phyloP scores from a whole-genome alignment of 2,888 invertebrate species.

The Stenodema calcarata region DNA sequence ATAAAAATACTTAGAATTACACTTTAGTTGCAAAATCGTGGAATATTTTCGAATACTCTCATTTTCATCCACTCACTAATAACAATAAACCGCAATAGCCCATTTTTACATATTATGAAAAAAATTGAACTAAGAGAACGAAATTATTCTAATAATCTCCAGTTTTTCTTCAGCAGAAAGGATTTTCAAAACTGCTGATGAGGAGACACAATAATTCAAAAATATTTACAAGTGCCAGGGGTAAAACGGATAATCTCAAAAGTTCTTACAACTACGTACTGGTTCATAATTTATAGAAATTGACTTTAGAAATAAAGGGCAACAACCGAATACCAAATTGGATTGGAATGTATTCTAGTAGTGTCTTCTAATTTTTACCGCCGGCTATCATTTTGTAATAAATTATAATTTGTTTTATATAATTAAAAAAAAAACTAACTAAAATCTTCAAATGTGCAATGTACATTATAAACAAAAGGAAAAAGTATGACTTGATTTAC shows the following conservation, averaged over 20 bases:
- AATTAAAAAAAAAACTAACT: not conserved
- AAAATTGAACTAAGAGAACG: not conserved
- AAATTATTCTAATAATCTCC: not conserved
- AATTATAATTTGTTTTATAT: not conserved
- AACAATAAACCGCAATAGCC: not conserved
- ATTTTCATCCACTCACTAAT: not conserved
- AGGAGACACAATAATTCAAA: not conserved
- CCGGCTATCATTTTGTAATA: not conserved
- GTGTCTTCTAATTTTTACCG: not conserved
- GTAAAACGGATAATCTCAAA: not conserved
- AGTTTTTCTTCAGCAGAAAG: not conserved
- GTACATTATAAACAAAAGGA: not conserved
- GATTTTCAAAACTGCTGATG: not conserved
- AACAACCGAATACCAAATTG: not conserved
- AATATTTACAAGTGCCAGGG: conserved; percentile 1
- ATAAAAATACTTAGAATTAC: not conserved
- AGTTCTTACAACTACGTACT: not conserved
- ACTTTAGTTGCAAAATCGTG: not conserved
- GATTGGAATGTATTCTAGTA: not conserved
- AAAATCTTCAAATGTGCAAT: conserved; percentile 6
- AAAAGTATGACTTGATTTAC: not conserved
- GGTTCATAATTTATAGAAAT: not conserved
- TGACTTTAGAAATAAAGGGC: not conserved
- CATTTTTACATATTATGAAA: not conserved
- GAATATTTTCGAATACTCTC: not conserved